A percentile compares a stretch with the other conserved stretches of the same genome.
These are phyloP conservation scores for Nannoperca australis DNA, from an alignment of 2,797 vertebrate genomes.

Conservation along the genomic window DNA sequence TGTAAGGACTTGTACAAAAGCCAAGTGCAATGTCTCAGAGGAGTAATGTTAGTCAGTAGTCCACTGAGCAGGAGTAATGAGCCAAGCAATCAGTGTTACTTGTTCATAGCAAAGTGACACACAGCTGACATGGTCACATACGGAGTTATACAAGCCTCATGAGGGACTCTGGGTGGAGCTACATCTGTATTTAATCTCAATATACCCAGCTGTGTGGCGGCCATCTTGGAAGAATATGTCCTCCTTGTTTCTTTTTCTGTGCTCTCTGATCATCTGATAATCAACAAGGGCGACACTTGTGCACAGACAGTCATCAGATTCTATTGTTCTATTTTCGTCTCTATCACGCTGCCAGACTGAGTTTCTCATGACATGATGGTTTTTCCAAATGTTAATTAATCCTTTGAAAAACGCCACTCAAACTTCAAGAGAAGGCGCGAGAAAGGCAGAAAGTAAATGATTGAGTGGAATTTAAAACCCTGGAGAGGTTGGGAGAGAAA, in stretches of 20 bases:
- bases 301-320: conserved; percentile 32
- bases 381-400: conserved; percentile 65
- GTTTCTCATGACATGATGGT: conserved; percentile 45
- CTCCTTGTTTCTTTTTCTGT: conserved; percentile 19
- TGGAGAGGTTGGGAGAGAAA: conserved; percentile 53
- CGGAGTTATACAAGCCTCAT: conserved; percentile 39
- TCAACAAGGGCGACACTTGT: conserved; percentile 2
- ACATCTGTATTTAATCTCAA: conserved; percentile 37
- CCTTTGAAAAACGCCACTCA: conserved; percentile 50
- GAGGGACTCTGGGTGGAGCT: conserved; percentile 27
- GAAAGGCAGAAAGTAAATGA: conserved; percentile 31
- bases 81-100: conserved; percentile 73
- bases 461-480: conserved; percentile 54
- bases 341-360: conserved; percentile 22
- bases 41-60: conserved; percentile 71
- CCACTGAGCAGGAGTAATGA: conserved; percentile 73
- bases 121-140: conserved; percentile 50
- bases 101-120: conserved; percentile 68
- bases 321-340: conserved; percentile 44
- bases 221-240: conserved; percentile 50
- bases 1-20: conserved; percentile 69
- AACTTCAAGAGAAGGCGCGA: conserved; percentile 20
- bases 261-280: conserved; percentile 48
- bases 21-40: conserved; percentile 69
- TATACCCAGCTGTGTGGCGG: conserved; percentile 24